Base-by-base conservation (phyloP, 1,140 invertebrate genomes). In the Sogatella furcifera region DNA sequence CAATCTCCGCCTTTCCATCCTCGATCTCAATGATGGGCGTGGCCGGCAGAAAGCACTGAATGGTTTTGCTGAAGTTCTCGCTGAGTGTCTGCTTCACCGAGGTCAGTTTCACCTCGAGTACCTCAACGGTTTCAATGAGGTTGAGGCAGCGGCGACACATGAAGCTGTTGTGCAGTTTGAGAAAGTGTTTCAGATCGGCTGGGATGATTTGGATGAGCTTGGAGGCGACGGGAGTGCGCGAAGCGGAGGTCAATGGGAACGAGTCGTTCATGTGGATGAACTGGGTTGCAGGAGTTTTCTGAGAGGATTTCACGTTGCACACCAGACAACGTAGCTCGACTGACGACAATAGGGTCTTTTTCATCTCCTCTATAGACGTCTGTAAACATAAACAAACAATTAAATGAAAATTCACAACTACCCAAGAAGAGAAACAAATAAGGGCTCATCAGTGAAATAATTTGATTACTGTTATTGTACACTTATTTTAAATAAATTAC, bases 251-350 rank as follows among this genome's bases (percentile, higher is more conserved):
- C 11, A 62, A 22, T 11, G 60, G 60, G 31, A 62, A 57, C 14
- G 54, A 56, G 28, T 62, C 44, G 52, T 62, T 62, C 44, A 62
- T 46, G 17, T 57, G 60, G 38, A 62, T 57, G 34, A 62, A 62
- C 52, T 60, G 59, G 41, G 21, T 62, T 1, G 54, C 55, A 0
- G 55, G 55, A 17, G 55, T 57, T 10, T 57, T n/a, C 15, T 46
- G 38, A 6, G 54, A 57, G n/a, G 60, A 46, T 5, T 13, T 46
- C 11, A 44, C n/a, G 43, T 62, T 57, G 34, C 60, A 62, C 21
- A 62, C 43, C 34, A 62, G 57, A 57, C 60, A 62, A 19, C 60
- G 53, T 15, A 62, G 24, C 41, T 31, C 21, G 5, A 62, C 59
- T 55, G 24, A 22, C 14, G 22, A 34, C 34, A 52, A 9, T 21